phyloP scores from a whole-genome alignment of 2,888 invertebrate species.

The Bombylius major region DNA sequence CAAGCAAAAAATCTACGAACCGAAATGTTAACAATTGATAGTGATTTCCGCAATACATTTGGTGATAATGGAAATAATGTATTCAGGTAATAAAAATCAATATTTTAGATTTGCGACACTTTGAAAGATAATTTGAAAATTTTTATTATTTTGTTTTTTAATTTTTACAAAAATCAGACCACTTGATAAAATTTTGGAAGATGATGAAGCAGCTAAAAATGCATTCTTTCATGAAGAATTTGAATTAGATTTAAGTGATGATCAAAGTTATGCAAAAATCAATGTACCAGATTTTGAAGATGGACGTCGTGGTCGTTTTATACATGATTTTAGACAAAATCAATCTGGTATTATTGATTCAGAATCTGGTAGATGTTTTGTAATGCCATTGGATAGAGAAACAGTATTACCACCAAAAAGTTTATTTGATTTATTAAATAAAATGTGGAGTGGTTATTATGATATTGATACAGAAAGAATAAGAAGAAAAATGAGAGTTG shows the following conservation, averaged over 20 bases:
- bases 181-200: not conserved
- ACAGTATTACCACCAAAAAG: constrained; percentile 67
- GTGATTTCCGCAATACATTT: not conserved
- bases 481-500: constrained; percentile 61
- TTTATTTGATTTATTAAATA: constrained; percentile 63
- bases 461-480: constrained; percentile 69
- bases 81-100: not conserved
- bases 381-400: constrained; percentile 74
- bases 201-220: constrained; percentile 19
- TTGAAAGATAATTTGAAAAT: not conserved
- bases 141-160: not conserved
- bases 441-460: constrained; percentile 69
- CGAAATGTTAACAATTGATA: not conserved
- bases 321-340: constrained; percentile 81
- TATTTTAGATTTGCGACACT: not conserved
- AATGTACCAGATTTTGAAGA: constrained; percentile 73
- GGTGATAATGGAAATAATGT: not conserved
- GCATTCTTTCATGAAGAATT: constrained; percentile 58
- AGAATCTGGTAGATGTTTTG: constrained; percentile 67
- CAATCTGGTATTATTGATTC: constrained; percentile 65
- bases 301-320: constrained; percentile 70
- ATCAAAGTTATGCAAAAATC: constrained; percentile 68
- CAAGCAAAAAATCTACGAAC: constrained; percentile 9
- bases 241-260: constrained; percentile 55
- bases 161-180: not conserved